Evolutionary conservation across 2,113 vertebrate genomes (phyloP).

Genomic region (Rhinopithecus roxellana): DNA sequence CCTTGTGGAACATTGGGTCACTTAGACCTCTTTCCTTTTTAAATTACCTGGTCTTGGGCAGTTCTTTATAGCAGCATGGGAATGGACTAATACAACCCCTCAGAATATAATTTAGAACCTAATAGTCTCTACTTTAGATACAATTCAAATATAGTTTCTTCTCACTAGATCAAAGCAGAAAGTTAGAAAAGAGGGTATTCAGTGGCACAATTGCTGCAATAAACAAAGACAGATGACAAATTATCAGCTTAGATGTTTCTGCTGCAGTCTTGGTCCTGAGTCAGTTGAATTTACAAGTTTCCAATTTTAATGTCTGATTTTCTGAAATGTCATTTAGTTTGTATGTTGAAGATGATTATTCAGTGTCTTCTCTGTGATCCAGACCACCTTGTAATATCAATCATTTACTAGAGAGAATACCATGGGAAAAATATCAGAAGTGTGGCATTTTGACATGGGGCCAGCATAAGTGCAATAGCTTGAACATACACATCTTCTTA

Average conservation of each 20-base stretch:
- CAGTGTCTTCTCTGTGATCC: background rate
- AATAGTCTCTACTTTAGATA: background rate
- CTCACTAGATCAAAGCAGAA: conserved; percentile 11
- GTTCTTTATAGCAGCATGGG: too few relatives aligned
- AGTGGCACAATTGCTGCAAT: background rate
- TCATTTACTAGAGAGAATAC: background rate
- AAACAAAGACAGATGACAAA: background rate
- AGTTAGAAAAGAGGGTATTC: background rate
- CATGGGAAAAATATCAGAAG: background rate
- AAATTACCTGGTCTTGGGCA: too few relatives aligned
- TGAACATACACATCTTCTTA: background rate
- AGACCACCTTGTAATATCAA: background rate
- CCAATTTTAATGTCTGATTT: background rate
- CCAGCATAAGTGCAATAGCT: background rate
- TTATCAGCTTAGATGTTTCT: background rate
- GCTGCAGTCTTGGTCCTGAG: background rate
- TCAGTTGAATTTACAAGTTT: background rate
- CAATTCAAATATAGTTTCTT: background rate
- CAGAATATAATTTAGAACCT: background rate
- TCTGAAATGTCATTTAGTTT: background rate
- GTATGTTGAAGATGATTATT: background rate
- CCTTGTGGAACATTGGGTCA: too few relatives aligned
- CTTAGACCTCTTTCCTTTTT: too few relatives aligned
- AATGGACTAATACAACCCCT: background rate
- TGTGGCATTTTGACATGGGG: background rate